phyloP scores from a whole-genome alignment of 2,113 vertebrate genomes.

The Ondatra zibethicus region DNA sequence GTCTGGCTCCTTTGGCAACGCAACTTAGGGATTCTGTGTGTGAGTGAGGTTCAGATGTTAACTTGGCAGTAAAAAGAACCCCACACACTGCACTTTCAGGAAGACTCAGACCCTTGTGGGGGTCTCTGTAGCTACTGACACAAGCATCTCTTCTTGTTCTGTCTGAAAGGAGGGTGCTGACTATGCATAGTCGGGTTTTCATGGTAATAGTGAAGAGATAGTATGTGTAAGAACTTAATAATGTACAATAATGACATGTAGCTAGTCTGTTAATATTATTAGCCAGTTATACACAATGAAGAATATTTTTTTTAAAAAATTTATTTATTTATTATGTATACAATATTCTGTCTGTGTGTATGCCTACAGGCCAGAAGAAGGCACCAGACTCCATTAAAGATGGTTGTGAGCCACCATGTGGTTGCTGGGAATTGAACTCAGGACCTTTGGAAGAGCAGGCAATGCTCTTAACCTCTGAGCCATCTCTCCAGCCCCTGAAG shows the following conservation, averaged over 20 bases:
- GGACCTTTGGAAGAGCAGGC: no score
- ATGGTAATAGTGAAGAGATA: conserved; percentile 9
- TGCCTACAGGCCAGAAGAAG: no score
- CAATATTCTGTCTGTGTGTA: no score
- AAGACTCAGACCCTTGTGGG: no score
- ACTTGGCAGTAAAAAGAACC: neutral
- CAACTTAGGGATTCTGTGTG: neutral
- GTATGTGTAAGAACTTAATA: neutral
- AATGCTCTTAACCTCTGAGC: no score
- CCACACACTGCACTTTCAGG: neutral
- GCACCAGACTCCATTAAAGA: no score
- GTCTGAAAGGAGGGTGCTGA: conserved; percentile 14
- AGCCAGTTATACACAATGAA: conserved; percentile 3
- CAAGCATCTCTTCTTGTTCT: neutral
- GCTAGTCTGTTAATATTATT: conserved; percentile 8
- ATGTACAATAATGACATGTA: neutral
- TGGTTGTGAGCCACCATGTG: no score
- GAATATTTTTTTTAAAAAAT: no score
- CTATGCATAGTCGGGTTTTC: neutral
- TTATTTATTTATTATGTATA: no score
- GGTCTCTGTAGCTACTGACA: neutral
- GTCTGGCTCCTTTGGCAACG: neutral
- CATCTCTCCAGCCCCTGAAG: no score
- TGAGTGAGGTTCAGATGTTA: neutral
- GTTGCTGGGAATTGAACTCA: no score